Evolutionary conservation across 1,140 invertebrate genomes (phyloP).

Genomic region (Samia ricini): DNA sequence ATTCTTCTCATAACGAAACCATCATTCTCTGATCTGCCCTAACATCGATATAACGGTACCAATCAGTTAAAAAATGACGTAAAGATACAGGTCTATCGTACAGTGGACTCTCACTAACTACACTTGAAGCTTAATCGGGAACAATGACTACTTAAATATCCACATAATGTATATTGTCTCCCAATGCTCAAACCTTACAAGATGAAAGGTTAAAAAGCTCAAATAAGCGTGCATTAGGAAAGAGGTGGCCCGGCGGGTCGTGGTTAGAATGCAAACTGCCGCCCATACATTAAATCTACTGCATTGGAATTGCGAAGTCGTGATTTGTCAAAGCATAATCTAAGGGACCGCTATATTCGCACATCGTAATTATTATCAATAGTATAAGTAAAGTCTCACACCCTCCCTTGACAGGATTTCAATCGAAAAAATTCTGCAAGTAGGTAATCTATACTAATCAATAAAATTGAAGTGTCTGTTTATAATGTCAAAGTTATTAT

Average conservation of each 20-base stretch:
- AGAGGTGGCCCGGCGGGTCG: conserved; percentile 73
- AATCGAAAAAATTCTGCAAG: too few relatives aligned
- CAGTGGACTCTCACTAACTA: not conserved
- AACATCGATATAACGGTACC: too few relatives aligned
- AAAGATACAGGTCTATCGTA: not conserved
- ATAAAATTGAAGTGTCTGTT: too few relatives aligned
- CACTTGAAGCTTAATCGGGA: conserved; percentile 39
- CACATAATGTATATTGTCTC: conserved; percentile 66
- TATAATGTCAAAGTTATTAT: too few relatives aligned
- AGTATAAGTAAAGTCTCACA: conserved; percentile 53
- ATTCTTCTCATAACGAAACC: too few relatives aligned
- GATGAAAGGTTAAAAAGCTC: conserved; percentile 77
- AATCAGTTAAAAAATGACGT: too few relatives aligned
- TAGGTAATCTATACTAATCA: too few relatives aligned
- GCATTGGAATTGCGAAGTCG: conserved; percentile 76
- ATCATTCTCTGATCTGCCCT: too few relatives aligned
- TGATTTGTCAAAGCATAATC: conserved; percentile 77
- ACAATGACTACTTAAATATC: conserved; percentile 58
- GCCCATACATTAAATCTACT: conserved; percentile 76
- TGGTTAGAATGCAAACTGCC: conserved; percentile 76
- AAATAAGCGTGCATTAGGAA: conserved; percentile 77
- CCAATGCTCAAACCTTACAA: conserved; percentile 68
- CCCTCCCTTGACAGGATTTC: conserved; percentile 46
- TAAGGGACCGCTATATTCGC: conserved; percentile 75
- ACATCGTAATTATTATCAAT: conserved; percentile 76